Conservation (phyloP, 2,888 invertebrate genomes). For the Stenurella melanura region DNA sequence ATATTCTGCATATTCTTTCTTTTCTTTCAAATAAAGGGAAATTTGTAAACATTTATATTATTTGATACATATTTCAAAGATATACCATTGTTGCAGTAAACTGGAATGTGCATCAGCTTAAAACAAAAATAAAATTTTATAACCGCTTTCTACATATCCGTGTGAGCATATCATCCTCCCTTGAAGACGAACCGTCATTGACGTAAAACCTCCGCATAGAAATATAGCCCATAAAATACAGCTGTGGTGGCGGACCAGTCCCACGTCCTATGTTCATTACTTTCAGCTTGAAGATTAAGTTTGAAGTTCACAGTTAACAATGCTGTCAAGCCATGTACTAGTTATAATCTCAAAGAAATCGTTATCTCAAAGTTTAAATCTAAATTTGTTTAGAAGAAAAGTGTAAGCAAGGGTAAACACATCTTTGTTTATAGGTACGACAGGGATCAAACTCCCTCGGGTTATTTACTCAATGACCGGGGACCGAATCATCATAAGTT, state of each 20-base stretch:
- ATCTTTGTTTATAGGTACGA: conserved; percentile 22
- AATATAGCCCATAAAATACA: conserved; percentile 57
- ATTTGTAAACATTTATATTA: too few relatives aligned
- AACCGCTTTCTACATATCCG: neutral
- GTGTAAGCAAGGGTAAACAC: neutral
- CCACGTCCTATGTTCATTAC: conserved; percentile 58
- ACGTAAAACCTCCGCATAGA: conserved; percentile 7
- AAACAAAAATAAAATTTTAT: neutral
- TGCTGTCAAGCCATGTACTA: neutral
- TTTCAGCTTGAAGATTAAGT: conserved; percentile 50
- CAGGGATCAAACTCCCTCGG: neutral
- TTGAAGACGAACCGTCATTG: conserved; percentile 33
- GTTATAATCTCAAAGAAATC: conserved; percentile 20
- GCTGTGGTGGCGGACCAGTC: conserved; percentile 51
- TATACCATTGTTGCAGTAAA: too few relatives aligned
- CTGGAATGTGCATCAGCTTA: too few relatives aligned
- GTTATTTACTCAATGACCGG: conserved; percentile 7
- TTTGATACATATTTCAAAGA: too few relatives aligned
- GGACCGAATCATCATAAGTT: conserved; percentile 10
- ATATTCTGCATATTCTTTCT: too few relatives aligned
- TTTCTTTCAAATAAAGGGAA: too few relatives aligned
- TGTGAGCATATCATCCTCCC: neutral
- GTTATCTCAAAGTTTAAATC: conserved; percentile 21
- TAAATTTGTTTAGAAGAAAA: conserved; percentile 2
- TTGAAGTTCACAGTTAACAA: conserved; percentile 11